These are phyloP conservation scores for Peromyscus leucopus DNA, from an alignment of 2,113 vertebrate species.

Conservation along the genomic window DNA sequence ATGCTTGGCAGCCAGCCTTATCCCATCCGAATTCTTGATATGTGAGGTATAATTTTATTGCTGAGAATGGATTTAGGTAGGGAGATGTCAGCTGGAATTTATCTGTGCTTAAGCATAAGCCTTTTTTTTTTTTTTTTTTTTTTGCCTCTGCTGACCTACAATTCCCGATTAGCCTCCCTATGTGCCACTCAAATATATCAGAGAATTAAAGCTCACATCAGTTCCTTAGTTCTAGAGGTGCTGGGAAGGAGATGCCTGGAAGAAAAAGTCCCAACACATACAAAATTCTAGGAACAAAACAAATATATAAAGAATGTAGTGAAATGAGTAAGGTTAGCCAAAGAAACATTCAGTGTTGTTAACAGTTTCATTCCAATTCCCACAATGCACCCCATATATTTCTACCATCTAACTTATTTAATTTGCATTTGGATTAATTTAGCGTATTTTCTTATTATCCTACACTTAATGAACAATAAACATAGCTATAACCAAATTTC, in stretches of 20 bases:
- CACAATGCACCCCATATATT: constrained; percentile 42
- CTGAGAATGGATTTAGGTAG: constrained; percentile 36
- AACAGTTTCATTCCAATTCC: background rate
- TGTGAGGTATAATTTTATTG: constrained; percentile 44
- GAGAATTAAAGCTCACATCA: constrained; percentile 74
- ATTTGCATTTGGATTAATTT: constrained; percentile 79
- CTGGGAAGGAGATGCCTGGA: constrained; percentile 38
- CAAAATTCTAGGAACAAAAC: background rate
- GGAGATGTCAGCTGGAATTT: constrained; percentile 41
- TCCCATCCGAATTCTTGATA: background rate
- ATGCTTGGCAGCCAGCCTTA: background rate
- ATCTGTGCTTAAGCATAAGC: constrained; percentile 25
- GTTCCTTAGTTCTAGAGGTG: background rate
- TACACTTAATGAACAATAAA: constrained; percentile 78
- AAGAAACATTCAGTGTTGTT: background rate
- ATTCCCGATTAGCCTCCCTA: constrained; percentile 59
- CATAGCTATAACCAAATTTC: constrained; percentile 76
- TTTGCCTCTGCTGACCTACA: constrained; percentile 18
- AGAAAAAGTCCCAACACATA: constrained; percentile 27
- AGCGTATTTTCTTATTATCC: constrained; percentile 73
- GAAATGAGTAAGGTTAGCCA: constrained; percentile 25
- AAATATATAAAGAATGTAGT: background rate
- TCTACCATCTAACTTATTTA: constrained; percentile 69
- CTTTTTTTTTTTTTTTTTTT: background rate
- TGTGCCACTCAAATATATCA: constrained; percentile 53